Evolutionary conservation across 2,888 invertebrate species (phyloP), one percentile per base, ranked within the genome.

Genomic region (Orchestes rusci): DNA sequence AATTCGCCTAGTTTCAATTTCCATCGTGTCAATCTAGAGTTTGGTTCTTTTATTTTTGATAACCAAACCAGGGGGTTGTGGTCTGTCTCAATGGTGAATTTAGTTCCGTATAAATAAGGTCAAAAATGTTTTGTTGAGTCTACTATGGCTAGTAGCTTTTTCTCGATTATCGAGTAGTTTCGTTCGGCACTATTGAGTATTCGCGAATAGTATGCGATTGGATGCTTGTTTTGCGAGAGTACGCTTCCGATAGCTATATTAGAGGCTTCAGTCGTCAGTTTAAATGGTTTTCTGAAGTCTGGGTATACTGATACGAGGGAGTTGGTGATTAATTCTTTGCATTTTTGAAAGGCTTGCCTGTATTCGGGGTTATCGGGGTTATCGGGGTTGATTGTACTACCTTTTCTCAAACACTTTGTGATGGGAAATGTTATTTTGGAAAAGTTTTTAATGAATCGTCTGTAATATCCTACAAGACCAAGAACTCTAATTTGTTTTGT

Each of bases 241-340:
- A 45, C 41, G 4, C 34, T 31, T 7, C 45, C 45, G 5, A 42
- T 35, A 4, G 42, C 42, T 16, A 27, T 4, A 23, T 42, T 42
- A 27, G 30, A 31, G 7, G 39, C 39, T 15, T 39, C 17, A 2
- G 39, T 39, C 7, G 39, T 39, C 31, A 39, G 20, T 5, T 5
- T 31, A 20, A 39, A 39, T 16, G 39, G 5, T 23, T 44, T 23
- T 3, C n/a, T 16, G 31, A 56, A 56, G 38, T 56, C 53, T n/a
- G 54, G 55, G 16, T 55, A 56, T 16, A 31, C 23, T 20, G 53
- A 29, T 1, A 56, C 44, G 10, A 54, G 55, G 16, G 54, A 53
- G 34, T 55, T 53, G 3, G 41, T 46, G 16, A 55, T 19, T n/a
- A 37, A 2, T 37, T 37, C 37, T 5, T 37, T 37, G 5, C 37